Conservation (phyloP, 2,113 vertebrate genomes). For the Fulica atra region DNA sequence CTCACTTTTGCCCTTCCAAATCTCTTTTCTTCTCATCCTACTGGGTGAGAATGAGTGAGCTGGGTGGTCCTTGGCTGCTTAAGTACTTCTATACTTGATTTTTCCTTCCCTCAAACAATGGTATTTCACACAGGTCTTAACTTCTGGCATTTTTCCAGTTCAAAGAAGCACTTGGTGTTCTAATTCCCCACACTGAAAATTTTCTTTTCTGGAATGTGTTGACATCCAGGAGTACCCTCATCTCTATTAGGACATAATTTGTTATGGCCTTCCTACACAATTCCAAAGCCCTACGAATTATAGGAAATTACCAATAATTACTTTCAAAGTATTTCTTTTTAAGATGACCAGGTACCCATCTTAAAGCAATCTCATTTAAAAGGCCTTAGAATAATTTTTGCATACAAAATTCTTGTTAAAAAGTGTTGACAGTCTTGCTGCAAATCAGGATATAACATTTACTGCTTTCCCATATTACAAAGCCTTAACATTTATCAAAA, state of each 20-base stretch:
- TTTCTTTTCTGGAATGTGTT: background rate
- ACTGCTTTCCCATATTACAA: background rate
- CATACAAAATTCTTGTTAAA: background rate
- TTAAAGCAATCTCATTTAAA: background rate
- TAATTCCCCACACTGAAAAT: background rate
- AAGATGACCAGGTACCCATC: background rate
- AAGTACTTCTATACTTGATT: background rate
- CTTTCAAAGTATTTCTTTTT: background rate
- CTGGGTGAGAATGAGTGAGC: rapidly evolving
- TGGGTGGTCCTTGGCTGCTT: background rate
- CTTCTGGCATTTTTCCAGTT: background rate
- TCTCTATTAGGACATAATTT: background rate
- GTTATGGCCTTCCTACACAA: background rate
- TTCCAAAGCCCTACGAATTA: background rate
- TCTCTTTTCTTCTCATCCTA: background rate
- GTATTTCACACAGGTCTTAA: background rate
- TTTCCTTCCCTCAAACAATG: background rate
- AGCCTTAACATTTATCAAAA: background rate
- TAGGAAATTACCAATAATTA: background rate
- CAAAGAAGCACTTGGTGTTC: background rate
- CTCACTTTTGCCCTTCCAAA: background rate
- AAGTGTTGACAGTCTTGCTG: background rate
- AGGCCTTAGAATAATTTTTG: background rate
- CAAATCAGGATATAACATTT: background rate
- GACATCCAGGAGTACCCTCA: background rate